A percentile compares a stretch with the other conserved stretches of the same genome.
Conservation (phyloP, 2,888 invertebrate species). For the Empis stercorea region DNA sequence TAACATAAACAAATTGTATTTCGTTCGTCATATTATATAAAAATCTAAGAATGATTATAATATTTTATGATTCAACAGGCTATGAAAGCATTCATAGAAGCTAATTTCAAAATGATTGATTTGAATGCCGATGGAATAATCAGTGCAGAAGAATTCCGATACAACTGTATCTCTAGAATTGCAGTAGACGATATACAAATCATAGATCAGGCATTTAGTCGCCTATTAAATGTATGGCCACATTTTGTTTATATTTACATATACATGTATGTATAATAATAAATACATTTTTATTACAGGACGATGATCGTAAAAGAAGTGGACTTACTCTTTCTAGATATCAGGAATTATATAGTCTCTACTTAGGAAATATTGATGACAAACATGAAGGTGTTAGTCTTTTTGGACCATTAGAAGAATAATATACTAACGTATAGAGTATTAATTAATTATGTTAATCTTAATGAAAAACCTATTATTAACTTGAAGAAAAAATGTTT, state of each 20-base stretch:
- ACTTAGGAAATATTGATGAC: constrained; percentile 63
- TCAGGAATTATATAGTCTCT: constrained; percentile 71
- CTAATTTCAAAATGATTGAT: constrained; percentile 70
- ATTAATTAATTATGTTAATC: too few relatives aligned
- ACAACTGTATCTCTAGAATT: constrained; percentile 69
- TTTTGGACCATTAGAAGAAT: constrained; percentile 53
- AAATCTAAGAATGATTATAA: too few relatives aligned
- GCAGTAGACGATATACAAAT: constrained; percentile 62
- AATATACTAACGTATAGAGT: too few relatives aligned
- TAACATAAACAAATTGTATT: too few relatives aligned
- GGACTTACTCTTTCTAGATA: constrained; percentile 66
- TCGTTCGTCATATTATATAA: too few relatives aligned
- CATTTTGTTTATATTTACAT: neutral
- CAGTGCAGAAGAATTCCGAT: constrained; percentile 66
- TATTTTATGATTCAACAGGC: constrained; percentile 37
- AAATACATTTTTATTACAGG: neutral
- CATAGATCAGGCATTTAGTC: constrained; percentile 65
- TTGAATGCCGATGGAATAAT: constrained; percentile 68
- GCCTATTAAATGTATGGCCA: constrained; percentile 57
- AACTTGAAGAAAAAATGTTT: neutral
- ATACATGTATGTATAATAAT: too few relatives aligned
- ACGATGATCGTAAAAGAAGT: neutral
- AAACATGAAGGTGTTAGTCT: constrained; percentile 59
- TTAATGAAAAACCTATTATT: neutral
- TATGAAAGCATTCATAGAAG: constrained; percentile 75